These are phyloP conservation scores for Anabacerthia variegaticeps DNA, from an alignment of 2,797 vertebrate genomes.

Conservation along the genomic window DNA sequence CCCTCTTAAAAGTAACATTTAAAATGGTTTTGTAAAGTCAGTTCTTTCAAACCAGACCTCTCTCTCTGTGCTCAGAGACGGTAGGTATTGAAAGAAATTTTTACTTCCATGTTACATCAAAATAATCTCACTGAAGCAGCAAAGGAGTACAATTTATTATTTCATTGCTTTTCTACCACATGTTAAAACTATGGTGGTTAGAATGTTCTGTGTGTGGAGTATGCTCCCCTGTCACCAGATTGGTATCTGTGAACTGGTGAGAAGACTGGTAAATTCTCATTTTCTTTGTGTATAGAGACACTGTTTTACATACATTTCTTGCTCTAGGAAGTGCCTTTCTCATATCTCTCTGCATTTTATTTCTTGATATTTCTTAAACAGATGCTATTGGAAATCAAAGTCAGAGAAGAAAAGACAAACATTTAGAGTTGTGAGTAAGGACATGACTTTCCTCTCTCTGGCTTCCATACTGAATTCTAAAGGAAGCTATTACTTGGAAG, in stretches of 20 bases:
- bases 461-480: not conserved
- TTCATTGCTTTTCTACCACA: not conserved
- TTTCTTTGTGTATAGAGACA: not conserved
- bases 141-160: not conserved
- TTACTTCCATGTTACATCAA: not conserved
- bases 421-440: not conserved
- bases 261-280: not conserved
- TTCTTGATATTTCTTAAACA: not conserved
- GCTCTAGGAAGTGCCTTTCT: not conserved
- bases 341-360: not conserved
- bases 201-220: rapidly evolving
- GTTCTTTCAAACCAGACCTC: not conserved
- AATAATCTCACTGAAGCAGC: not conserved
- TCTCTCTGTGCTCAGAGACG: not conserved
- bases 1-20: not conserved
- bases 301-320: not conserved
- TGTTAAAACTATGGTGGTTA: not conserved
- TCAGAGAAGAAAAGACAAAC: not conserved
- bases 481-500: not conserved
- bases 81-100: not conserved
- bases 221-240: not conserved
- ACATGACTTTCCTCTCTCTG: not conserved
- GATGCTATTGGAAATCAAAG: not conserved
- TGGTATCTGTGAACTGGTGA: not conserved
- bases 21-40: not conserved